phyloP scores from a whole-genome alignment of 2,113 vertebrate genomes.

The Saccopteryx bilineata region DNA sequence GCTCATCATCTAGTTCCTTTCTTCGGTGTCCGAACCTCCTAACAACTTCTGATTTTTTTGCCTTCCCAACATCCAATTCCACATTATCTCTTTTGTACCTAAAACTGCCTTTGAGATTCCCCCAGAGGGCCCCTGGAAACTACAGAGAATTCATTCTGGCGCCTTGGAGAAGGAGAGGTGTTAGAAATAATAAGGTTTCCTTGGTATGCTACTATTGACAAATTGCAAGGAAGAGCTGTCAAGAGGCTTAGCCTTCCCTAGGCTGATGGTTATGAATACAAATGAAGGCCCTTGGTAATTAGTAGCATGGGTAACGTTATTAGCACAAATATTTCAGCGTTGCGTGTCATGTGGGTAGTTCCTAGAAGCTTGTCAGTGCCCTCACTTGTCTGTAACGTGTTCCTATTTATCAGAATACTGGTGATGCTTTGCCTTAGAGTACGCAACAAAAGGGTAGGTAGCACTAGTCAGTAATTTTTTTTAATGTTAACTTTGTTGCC shows the following conservation, averaged over 20 bases:
- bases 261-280: neutral
- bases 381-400: neutral
- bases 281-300: no score
- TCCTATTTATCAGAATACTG: neutral
- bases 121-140: neutral
- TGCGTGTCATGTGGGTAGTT: neutral
- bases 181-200: neutral
- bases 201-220: neutral
- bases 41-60: slow-evolving; percentile 46
- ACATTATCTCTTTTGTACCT: slow-evolving; percentile 34
- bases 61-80: slow-evolving; percentile 17
- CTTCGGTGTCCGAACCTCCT: neutral
- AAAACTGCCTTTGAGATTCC: slow-evolving; percentile 43
- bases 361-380: neutral
- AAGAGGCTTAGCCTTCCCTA: neutral
- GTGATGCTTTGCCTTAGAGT: neutral
- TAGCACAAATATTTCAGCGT: neutral
- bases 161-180: neutral
- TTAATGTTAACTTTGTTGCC: neutral
- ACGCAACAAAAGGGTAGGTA: neutral
- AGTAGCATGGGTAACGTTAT: neutral
- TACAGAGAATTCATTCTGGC: slow-evolving; percentile 22
- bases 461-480: neutral
- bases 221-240: neutral
- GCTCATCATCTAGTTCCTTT: neutral